A percentile compares a stretch with the other conserved stretches of the same genome.
phyloP scores from a whole-genome alignment of 2,888 invertebrate genomes.

The Synergus gifuensis region DNA sequence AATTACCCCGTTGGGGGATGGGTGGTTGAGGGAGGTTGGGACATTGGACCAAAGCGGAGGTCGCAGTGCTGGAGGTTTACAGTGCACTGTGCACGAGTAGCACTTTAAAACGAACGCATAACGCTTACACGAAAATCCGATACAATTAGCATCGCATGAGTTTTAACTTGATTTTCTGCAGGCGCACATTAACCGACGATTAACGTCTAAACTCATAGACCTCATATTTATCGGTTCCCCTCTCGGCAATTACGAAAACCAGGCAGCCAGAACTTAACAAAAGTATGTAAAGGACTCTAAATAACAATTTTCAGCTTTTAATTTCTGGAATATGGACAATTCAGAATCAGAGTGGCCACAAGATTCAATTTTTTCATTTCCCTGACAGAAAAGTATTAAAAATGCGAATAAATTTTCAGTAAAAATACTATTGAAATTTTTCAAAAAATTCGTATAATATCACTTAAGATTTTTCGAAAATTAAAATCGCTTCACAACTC shows the following conservation, averaged over 20 bases:
- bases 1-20: constrained; percentile 30
- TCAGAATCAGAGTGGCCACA: too few relatives aligned
- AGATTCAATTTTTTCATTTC: too few relatives aligned
- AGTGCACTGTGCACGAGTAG: constrained; percentile 8
- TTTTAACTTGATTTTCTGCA: constrained; percentile 63
- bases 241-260: background rate
- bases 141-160: constrained; percentile 61
- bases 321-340: too few relatives aligned
- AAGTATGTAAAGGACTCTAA: background rate
- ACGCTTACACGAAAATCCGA: constrained; percentile 56
- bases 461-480: too few relatives aligned
- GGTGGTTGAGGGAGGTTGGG: constrained; percentile 9
- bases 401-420: too few relatives aligned
- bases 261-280: background rate
- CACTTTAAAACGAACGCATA: constrained; percentile 28
- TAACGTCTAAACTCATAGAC: constrained; percentile 61
- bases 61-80: background rate
- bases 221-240: constrained; percentile 11
- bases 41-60: constrained; percentile 13
- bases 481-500: too few relatives aligned
- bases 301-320: too few relatives aligned
- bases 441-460: too few relatives aligned
- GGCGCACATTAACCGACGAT: constrained; percentile 60
- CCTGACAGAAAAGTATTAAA: too few relatives aligned
- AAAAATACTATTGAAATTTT: too few relatives aligned